Evolutionary conservation across 2,113 vertebrate genomes (phyloP).

Genomic region (Nicator chloris): DNA sequence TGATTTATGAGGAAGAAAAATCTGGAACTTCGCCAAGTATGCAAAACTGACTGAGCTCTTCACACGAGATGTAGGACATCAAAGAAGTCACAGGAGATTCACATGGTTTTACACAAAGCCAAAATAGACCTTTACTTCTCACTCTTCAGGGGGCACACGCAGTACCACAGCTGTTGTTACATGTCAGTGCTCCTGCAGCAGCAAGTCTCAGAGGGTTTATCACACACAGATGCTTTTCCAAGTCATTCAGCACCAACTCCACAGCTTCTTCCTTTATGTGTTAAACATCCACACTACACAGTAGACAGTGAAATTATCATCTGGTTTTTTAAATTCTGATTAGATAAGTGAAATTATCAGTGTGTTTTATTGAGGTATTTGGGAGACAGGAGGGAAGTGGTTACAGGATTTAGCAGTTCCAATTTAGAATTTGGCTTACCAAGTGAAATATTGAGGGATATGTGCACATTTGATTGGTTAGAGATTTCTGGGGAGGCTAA

Average conservation of each 20-base stretch:
- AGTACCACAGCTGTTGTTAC: neutral
- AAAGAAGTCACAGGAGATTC: neutral
- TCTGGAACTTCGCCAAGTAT: neutral
- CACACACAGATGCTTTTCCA: neutral
- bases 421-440: neutral
- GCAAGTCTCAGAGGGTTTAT: neutral
- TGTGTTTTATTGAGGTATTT: neutral
- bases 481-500: neutral
- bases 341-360: neutral
- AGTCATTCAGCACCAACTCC: neutral
- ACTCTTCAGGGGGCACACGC: neutral
- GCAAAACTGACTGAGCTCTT: neutral
- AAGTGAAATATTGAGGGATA: neutral
- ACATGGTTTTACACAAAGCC: neutral
- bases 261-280: neutral
- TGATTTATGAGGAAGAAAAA: neutral
- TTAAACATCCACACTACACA: neutral
- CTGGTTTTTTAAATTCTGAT: neutral
- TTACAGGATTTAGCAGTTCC: neutral
- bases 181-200: neutral
- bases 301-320: neutral
- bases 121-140: neutral
- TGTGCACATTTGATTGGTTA: neutral
- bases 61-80: neutral
- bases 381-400: neutral